These are phyloP conservation scores for Cotesia glomerata DNA, from an alignment of 1,140 invertebrate genomes.

Conservation along the genomic window DNA sequence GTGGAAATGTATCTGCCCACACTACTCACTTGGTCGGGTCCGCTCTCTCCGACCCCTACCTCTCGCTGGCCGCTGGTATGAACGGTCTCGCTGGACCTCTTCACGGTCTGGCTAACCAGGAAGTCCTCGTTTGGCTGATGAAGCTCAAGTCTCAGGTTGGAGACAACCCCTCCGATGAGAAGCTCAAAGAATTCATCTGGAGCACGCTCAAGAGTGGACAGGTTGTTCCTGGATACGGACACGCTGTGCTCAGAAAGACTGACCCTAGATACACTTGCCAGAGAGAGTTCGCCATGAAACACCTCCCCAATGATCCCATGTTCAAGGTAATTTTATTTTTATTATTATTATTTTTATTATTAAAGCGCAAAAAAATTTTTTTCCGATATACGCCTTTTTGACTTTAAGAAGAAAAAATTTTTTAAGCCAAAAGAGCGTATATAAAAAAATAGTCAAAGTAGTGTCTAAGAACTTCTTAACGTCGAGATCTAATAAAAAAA, in stretches of 20 bases:
- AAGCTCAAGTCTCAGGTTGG: slow-evolving; percentile 83
- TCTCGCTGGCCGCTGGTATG: slow-evolving; percentile 92
- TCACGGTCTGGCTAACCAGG: slow-evolving; percentile 96
- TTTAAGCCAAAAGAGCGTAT: no score
- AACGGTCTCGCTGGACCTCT: slow-evolving; percentile 94
- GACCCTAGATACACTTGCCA: slow-evolving; percentile 95
- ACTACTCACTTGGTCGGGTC: slow-evolving; percentile 94
- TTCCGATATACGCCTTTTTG: no score
- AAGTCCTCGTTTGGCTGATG: slow-evolving; percentile 85
- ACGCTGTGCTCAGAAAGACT: slow-evolving; percentile 95
- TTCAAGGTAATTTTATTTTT: slow-evolving; percentile 72
- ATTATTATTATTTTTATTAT: no score
- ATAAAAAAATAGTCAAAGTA: no score
- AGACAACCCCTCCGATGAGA: slow-evolving; percentile 81
- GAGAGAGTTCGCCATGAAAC: slow-evolving; percentile 93
- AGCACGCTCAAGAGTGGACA: slow-evolving; percentile 93
- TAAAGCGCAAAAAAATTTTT: no score
- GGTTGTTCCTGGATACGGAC: slow-evolving; percentile 96
- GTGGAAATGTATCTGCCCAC: slow-evolving; percentile 95
- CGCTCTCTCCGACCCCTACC: slow-evolving; percentile 92
- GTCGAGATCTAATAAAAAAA: no score
- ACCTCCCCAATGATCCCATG: slow-evolving; percentile 89
- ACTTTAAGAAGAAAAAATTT: no score
- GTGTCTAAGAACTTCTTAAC: no score
- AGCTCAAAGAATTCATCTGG: slow-evolving; percentile 93